Percentiles rank a stretch among this genome's conserved stretches.
Evolutionary conservation across 2,888 invertebrate species (phyloP).

Genomic region (Sipunculus nudus): DNA sequence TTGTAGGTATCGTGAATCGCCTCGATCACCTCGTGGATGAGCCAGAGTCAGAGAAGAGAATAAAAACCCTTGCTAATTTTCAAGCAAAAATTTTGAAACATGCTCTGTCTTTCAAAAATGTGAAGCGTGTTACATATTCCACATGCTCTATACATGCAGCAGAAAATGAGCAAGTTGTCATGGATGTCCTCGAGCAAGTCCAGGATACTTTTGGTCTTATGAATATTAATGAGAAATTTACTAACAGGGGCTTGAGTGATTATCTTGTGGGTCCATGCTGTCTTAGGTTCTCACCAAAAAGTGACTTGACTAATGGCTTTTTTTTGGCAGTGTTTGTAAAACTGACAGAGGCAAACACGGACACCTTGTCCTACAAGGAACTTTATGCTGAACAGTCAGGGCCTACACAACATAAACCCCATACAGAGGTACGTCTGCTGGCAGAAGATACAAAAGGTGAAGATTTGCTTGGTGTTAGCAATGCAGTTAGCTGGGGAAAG

Average conservation of each 20-base stretch:
- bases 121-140: constrained; percentile 89
- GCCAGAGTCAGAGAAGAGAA: too few species aligned
- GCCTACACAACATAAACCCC: too few species aligned
- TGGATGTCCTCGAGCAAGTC: constrained; percentile 73
- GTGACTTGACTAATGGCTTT: constrained; percentile 90
- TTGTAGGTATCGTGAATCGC: constrained; percentile 68
- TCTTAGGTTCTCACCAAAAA: constrained; percentile 79
- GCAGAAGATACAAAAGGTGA: too few species aligned
- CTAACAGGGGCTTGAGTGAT: constrained; percentile 9
- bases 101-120: constrained; percentile 87
- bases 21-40: constrained; percentile 72
- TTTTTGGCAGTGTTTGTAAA: too few species aligned
- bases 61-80: too few species aligned
- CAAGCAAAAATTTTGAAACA: constrained; percentile 84
- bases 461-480: too few species aligned
- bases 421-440: too few species aligned
- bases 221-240: constrained; percentile 49
- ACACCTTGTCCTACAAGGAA: too few species aligned
- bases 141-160: constrained; percentile 91
- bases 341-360: too few species aligned
- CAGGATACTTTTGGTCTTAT: constrained; percentile 54
- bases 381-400: too few species aligned
- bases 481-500: too few species aligned
- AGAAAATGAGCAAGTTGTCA: constrained; percentile 87
- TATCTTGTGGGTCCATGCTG: constrained; percentile 68